These are phyloP conservation scores for Campoplex capitator DNA, from an alignment of 2,888 invertebrate genomes.

Conservation along the genomic window DNA sequence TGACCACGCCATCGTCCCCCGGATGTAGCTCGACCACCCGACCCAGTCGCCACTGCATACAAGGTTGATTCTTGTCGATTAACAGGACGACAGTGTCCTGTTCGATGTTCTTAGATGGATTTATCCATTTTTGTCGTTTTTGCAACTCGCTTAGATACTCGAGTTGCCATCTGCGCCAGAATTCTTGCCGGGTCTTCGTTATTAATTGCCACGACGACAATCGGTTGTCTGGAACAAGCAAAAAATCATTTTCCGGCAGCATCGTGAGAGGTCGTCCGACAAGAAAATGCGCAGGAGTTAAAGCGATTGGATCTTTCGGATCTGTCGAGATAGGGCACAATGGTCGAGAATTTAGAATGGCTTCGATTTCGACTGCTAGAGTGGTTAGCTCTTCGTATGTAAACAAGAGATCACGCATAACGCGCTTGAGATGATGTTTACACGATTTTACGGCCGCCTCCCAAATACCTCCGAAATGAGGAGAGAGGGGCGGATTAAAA, in stretches of 20 bases:
- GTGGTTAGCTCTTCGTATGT: conserved; percentile 62
- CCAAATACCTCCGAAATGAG: conserved; percentile 63
- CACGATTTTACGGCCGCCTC: conserved; percentile 64
- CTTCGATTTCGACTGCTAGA: conserved; percentile 59
- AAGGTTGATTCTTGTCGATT: conserved; percentile 70
- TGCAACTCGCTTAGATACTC: conserved; percentile 74
- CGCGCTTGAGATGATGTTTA: conserved; percentile 64
- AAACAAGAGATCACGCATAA: conserved; percentile 31
- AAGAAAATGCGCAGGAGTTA: conserved; percentile 48
- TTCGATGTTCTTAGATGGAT: conserved; percentile 41
- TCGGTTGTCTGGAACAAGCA: conserved; percentile 69
- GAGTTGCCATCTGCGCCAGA: conserved; percentile 72
- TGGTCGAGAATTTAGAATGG: conserved; percentile 60
- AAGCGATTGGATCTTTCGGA: conserved; percentile 63
- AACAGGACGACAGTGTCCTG: conserved; percentile 70
- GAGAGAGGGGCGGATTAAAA: conserved; percentile 34
- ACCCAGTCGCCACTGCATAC: conserved; percentile 58
- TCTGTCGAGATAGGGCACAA: conserved; percentile 54
- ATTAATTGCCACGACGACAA: conserved; percentile 71
- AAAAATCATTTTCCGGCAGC: conserved; percentile 69
- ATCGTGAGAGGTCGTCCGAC: conserved; percentile 73
- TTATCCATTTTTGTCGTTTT: conserved; percentile 73
- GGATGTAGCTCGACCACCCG: conserved; percentile 71
- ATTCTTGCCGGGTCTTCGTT: conserved; percentile 70
- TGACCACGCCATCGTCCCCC: conserved; percentile 71